A percentile compares a stretch with the other conserved stretches of the same genome.
phyloP scores from a whole-genome alignment of 30 jellyfish, hydroid and myxozoan genomes.

The Turritopsis dohrnii region DNA sequence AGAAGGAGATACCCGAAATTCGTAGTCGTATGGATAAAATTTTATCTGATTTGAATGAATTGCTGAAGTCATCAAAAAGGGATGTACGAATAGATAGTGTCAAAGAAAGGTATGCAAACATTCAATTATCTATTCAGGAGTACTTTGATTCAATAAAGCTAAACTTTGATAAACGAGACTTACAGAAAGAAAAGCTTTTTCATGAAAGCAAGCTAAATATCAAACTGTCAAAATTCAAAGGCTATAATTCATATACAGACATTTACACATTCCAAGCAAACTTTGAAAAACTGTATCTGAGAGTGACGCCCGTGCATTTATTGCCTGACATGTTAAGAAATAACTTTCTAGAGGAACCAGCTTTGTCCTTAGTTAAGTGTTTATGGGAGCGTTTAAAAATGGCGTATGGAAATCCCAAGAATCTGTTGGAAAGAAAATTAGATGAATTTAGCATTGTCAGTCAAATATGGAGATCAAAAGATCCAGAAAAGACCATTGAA shows the following conservation, averaged over 20 bases:
- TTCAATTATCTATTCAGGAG: background rate
- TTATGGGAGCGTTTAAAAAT: background rate
- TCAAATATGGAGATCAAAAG: background rate
- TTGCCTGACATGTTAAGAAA: background rate
- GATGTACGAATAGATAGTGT: background rate
- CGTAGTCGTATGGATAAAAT: background rate
- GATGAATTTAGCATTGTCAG: background rate
- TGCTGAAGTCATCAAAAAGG: background rate
- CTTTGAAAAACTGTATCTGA: background rate
- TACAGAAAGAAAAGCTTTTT: background rate
- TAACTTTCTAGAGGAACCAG: background rate
- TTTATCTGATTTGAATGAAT: background rate
- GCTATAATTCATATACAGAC: constrained; percentile 1
- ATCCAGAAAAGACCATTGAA: constrained; percentile 1
- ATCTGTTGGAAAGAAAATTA: background rate
- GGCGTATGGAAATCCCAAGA: constrained; percentile 7
- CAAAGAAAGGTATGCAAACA: background rate
- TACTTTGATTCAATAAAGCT: background rate
- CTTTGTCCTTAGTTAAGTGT: background rate
- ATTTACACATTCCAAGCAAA: background rate
- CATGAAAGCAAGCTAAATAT: background rate
- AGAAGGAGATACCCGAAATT: background rate
- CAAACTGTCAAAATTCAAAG: background rate
- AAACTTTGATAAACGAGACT: background rate
- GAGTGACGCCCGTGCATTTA: background rate